These are phyloP conservation scores for Saccopteryx leptura DNA, from an alignment of 2,113 vertebrate species.

Conservation along the genomic window DNA sequence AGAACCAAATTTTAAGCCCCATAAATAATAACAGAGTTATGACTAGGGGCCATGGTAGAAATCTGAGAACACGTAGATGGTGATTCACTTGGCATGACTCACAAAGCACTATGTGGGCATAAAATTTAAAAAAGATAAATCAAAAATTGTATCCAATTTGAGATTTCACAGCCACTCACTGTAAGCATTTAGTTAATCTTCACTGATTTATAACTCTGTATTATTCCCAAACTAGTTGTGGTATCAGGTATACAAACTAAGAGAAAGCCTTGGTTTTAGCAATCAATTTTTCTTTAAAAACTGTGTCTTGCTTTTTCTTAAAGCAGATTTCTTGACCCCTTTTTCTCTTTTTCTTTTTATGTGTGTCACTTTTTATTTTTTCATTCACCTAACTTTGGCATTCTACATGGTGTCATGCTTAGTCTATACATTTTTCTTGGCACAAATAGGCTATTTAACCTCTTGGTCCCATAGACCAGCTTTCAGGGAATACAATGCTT, in stretches of 20 bases:
- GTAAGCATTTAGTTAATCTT: constrained; percentile 77
- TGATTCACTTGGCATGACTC: constrained; percentile 52
- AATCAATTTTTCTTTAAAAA: constrained; percentile 79
- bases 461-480: neutral
- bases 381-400: constrained; percentile 54
- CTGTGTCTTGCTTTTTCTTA: constrained; percentile 73
- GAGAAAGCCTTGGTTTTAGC: constrained; percentile 74
- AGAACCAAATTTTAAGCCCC: constrained; percentile 52
- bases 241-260: constrained; percentile 70
- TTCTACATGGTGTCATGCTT: neutral
- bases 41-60: constrained; percentile 57
- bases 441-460: constrained; percentile 51
- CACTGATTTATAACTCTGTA: constrained; percentile 65
- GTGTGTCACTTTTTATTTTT: constrained; percentile 7
- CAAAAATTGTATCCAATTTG: constrained; percentile 57
- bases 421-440: constrained; percentile 59
- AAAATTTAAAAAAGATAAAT: constrained; percentile 74
- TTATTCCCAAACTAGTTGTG: constrained; percentile 79
- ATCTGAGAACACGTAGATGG: constrained; percentile 25
- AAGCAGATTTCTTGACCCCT: constrained; percentile 75
- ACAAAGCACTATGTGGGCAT: constrained; percentile 58
- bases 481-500: neutral
- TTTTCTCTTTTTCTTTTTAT: constrained; percentile 68
- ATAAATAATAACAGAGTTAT: constrained; percentile 69
- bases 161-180: constrained; percentile 73